phyloP scores from a whole-genome alignment of 2,113 vertebrate species.

The Dipodomys merriami region DNA sequence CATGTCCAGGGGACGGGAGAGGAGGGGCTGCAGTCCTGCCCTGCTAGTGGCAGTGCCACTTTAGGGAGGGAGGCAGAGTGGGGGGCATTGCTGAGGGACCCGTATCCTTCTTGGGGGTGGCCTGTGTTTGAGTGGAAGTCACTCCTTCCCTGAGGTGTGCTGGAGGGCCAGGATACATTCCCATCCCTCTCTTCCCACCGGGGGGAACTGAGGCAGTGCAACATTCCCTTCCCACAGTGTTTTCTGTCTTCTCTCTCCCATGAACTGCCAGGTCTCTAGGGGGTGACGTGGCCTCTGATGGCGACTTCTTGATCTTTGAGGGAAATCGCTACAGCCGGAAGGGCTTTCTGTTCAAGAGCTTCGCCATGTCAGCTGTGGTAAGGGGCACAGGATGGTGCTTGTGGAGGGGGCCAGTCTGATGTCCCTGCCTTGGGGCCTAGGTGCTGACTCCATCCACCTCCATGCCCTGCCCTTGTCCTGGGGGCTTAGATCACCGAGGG shows the following conservation, averaged over 20 bases:
- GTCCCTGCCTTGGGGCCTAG: background rate
- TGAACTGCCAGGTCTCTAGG: slow-evolving; percentile 91
- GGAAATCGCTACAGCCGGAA: slow-evolving; percentile 97
- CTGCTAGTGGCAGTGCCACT: background rate
- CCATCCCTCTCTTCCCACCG: background rate
- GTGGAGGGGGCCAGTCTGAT: background rate
- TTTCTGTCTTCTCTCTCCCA: background rate
- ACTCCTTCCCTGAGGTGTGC: background rate
- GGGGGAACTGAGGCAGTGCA: background rate
- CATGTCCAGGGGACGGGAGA: too few relatives aligned
- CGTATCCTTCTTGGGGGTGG: background rate
- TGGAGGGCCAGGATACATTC: background rate
- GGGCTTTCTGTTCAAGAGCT: slow-evolving; percentile 98
- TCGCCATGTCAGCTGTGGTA: slow-evolving; percentile 98
- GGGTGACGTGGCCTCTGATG: slow-evolving; percentile 95
- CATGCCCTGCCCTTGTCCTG: background rate
- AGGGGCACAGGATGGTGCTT: slow-evolving; percentile 59
- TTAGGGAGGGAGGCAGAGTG: background rate
- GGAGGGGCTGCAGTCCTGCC: background rate
- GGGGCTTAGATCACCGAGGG: slow-evolving; percentile 94
- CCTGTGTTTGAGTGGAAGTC: background rate
- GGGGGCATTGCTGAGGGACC: background rate
- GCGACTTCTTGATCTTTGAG: slow-evolving; percentile 98
- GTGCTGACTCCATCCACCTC: background rate
- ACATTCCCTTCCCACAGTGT: background rate